Evolutionary conservation across 2,797 vertebrate genomes (phyloP).

Genomic region (Champsocephalus esox): DNA sequence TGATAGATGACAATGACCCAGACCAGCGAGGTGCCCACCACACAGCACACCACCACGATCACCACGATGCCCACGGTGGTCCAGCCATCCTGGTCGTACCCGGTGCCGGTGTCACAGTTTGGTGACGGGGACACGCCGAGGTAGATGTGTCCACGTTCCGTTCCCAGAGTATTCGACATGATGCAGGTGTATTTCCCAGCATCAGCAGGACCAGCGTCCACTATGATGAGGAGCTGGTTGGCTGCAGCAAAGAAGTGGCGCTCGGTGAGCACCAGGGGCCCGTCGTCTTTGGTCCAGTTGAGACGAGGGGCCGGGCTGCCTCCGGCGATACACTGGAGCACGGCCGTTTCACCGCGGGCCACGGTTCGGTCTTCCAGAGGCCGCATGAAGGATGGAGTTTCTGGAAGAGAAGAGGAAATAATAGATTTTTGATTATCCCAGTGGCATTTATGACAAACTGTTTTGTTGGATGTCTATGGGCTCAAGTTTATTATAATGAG

Average conservation of each 20-base stretch:
- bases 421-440: slow-evolving; percentile 26
- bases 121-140: slow-evolving; percentile 91
- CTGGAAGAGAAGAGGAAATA: slow-evolving; percentile 74
- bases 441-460: background rate
- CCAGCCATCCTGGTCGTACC: slow-evolving; percentile 91
- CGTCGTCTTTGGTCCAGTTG: slow-evolving; percentile 98
- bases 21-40: slow-evolving; percentile 97
- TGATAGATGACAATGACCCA: slow-evolving; percentile 99
- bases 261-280: slow-evolving; percentile 91
- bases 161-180: slow-evolving; percentile 97
- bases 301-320: slow-evolving; percentile 94
- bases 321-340: slow-evolving; percentile 96
- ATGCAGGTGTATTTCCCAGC: slow-evolving; percentile 96
- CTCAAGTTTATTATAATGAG: background rate
- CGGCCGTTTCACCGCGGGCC: slow-evolving; percentile 94
- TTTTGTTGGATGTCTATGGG: background rate
- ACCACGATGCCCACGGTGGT: slow-evolving; percentile 97
- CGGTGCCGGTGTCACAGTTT: slow-evolving; percentile 89
- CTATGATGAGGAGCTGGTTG: slow-evolving; percentile 97
- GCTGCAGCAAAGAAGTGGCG: slow-evolving; percentile 97
- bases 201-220: slow-evolving; percentile 91
- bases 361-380: slow-evolving; percentile 92
- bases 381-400: slow-evolving; percentile 94
- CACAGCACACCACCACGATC: slow-evolving; percentile 98
- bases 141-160: slow-evolving; percentile 92